Evolutionary conservation across 2,797 vertebrate species (phyloP).

Genomic region (Oryzias dopingdopingensis): DNA sequence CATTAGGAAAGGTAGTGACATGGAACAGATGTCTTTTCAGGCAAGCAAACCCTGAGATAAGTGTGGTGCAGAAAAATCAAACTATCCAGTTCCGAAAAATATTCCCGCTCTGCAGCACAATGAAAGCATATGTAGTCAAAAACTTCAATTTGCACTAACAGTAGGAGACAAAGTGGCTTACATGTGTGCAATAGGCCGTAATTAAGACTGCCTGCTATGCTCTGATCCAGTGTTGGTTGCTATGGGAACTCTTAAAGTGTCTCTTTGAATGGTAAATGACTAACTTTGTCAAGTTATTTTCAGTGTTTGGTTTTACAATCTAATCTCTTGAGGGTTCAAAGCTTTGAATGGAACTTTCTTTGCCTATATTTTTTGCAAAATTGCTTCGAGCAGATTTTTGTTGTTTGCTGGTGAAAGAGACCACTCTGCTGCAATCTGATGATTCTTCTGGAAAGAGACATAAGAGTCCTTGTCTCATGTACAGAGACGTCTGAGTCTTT

Average conservation of each 20-base stretch:
- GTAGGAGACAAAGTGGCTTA: constrained; percentile 20
- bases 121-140: neutral
- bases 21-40: constrained; percentile 9
- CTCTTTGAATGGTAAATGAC: neutral
- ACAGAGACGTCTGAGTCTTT: neutral
- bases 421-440: constrained; percentile 4
- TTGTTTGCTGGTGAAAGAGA: neutral
- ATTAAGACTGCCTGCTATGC: constrained; percentile 32
- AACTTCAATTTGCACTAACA: constrained; percentile 32
- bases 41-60: neutral
- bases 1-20: neutral
- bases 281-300: constrained; percentile 30
- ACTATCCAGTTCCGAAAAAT: neutral
- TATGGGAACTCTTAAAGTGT: constrained; percentile 45
- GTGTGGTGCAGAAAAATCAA: neutral
- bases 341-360: constrained; percentile 43
- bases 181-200: constrained; percentile 5
- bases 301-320: constrained; percentile 20
- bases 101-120: neutral
- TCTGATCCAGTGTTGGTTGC: constrained; percentile 37
- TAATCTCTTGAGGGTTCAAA: constrained; percentile 19
- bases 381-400: constrained; percentile 2
- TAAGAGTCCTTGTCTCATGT: constrained; percentile 14
- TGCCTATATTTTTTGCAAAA: constrained; percentile 22
- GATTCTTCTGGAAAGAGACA: neutral